phyloP scores from a whole-genome alignment of 2,113 vertebrate genomes.

The Melanerpes formicivorus region DNA sequence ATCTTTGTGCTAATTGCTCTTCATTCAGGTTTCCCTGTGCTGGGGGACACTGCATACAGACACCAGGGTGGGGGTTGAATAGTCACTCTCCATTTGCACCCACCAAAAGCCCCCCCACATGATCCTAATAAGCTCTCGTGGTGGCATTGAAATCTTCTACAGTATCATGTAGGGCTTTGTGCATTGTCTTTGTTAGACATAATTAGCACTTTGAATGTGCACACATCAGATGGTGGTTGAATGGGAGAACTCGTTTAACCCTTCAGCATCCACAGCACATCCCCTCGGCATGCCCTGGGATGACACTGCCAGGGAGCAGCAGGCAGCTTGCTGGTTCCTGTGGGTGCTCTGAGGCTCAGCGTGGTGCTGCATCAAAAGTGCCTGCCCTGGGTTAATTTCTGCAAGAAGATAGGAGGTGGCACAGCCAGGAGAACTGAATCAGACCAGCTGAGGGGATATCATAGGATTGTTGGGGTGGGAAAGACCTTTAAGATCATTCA shows the following conservation, averaged over 20 bases:
- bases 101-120: background rate
- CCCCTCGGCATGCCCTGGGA: background rate
- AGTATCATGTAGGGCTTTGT: background rate
- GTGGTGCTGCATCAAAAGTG: background rate
- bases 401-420: background rate
- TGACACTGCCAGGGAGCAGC: background rate
- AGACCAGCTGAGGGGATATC: background rate
- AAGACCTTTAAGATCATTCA: too few species aligned
- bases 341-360: rapidly evolving
- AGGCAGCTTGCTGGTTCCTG: background rate
- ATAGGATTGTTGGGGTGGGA: too few species aligned
- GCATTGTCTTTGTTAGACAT: conserved; percentile 7
- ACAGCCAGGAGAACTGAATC: background rate
- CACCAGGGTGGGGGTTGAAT: too few species aligned
- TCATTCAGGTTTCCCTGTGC: background rate
- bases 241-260: conserved; percentile 4
- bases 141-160: background rate
- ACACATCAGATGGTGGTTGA: conserved; percentile 33
- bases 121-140: background rate
- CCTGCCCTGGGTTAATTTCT: background rate
- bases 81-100: too few species aligned
- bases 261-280: background rate
- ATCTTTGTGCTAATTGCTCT: background rate
- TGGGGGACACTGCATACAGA: background rate
- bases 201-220: conserved; percentile 44